A percentile compares a stretch with the other conserved stretches of the same genome.
These are phyloP conservation scores for Podocnemis expansa DNA, from an alignment of 2,113 vertebrate genomes.

Conservation along the genomic window DNA sequence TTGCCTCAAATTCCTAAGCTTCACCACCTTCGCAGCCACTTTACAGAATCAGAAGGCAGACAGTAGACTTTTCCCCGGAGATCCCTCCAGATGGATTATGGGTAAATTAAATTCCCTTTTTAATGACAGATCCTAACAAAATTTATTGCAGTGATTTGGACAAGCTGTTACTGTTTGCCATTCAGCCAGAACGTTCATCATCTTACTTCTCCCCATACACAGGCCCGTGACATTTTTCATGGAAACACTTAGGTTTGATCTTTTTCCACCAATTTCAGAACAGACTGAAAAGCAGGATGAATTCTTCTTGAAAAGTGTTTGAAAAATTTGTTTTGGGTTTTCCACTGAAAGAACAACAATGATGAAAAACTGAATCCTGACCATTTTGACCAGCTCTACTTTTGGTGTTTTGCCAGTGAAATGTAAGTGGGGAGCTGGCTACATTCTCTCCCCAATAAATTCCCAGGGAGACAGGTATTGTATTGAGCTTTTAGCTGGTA, in stretches of 20 bases:
- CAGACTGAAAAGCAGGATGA: neutral
- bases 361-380: neutral
- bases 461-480: neutral
- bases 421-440: no score
- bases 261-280: neutral
- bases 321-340: neutral
- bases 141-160: neutral
- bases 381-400: neutral
- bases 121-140: neutral
- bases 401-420: neutral
- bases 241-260: fast-evolving
- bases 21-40: neutral
- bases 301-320: neutral
- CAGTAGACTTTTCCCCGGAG: neutral
- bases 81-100: neutral
- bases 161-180: neutral
- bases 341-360: neutral
- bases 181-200: neutral
- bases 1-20: neutral
- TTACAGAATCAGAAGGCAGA: neutral
- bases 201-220: neutral
- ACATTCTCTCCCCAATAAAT: neutral
- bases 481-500: neutral
- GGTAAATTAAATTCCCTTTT: neutral
- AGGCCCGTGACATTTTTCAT: neutral